These are phyloP conservation scores for Vanessa tameamea DNA, from an alignment of 1,140 invertebrate genomes.

Conservation along the genomic window DNA sequence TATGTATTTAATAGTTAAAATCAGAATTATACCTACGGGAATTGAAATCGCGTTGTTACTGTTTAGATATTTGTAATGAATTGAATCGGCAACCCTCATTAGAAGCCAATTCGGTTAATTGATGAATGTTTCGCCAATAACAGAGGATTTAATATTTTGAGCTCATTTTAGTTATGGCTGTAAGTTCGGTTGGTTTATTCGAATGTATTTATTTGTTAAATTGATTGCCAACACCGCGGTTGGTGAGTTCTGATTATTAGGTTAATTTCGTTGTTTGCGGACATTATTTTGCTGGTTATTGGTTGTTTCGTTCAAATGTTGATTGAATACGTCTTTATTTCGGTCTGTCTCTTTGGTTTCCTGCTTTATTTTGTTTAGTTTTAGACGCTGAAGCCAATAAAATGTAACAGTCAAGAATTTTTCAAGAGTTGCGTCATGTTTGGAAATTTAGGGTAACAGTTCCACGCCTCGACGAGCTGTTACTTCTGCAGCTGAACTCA, in stretches of 20 bases:
- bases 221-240: constrained; percentile 29
- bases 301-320: no score
- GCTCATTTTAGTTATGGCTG: constrained; percentile 27
- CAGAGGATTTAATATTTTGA: constrained; percentile 29
- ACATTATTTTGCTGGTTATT: constrained; percentile 9
- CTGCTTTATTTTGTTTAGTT: background rate
- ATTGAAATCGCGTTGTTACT: no score
- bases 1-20: background rate
- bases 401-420: no score
- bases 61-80: background rate
- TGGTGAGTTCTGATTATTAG: constrained; percentile 20
- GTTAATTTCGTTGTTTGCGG: constrained; percentile 16
- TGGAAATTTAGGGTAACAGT: no score
- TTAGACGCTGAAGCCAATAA: no score
- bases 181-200: constrained; percentile 16
- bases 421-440: no score
- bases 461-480: no score
- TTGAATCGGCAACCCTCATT: constrained; percentile 21
- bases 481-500: no score
- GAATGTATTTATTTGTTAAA: constrained; percentile 28
- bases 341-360: background rate
- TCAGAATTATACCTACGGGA: no score
- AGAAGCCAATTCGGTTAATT: constrained; percentile 26
- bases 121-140: constrained; percentile 28
- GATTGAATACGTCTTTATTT: background rate